phyloP scores from a whole-genome alignment of 35 echinoderm and acorn worm species.

The Lytechinus variegatus region DNA sequence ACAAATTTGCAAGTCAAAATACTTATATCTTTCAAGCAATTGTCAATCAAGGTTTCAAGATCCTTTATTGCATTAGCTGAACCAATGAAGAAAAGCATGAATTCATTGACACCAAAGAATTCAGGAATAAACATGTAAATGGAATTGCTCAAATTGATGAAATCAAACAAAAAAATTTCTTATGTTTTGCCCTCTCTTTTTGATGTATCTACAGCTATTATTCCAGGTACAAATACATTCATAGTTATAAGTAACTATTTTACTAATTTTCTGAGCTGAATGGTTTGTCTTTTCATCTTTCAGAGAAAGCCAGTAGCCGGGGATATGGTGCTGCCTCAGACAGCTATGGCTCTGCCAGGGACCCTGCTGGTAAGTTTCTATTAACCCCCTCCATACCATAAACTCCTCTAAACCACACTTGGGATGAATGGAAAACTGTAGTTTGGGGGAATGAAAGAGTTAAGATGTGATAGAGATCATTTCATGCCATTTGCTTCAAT shows the following conservation, averaged over 20 bases:
- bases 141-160: background rate
- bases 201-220: too few relatives aligned
- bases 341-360: constrained; percentile 23
- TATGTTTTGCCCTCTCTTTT: too few relatives aligned
- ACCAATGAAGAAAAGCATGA: too few relatives aligned
- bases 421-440: background rate
- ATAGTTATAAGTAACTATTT: too few relatives aligned
- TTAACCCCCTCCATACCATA: background rate
- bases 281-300: background rate
- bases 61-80: too few relatives aligned
- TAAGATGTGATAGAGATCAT: background rate
- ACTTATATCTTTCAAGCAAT: too few relatives aligned
- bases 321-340: constrained; percentile 13
- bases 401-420: background rate
- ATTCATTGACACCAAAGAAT: too few relatives aligned
- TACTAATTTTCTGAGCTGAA: too few relatives aligned
- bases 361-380: constrained; percentile 4
- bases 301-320: constrained; percentile 26
- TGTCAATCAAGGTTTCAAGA: too few relatives aligned
- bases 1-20: too few relatives aligned
- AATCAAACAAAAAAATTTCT: background rate
- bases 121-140: too few relatives aligned
- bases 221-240: too few relatives aligned
- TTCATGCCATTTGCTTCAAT: background rate
- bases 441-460: background rate